Evolutionary conservation across 2,888 invertebrate species (phyloP).

Genomic region (Timandra comae): DNA sequence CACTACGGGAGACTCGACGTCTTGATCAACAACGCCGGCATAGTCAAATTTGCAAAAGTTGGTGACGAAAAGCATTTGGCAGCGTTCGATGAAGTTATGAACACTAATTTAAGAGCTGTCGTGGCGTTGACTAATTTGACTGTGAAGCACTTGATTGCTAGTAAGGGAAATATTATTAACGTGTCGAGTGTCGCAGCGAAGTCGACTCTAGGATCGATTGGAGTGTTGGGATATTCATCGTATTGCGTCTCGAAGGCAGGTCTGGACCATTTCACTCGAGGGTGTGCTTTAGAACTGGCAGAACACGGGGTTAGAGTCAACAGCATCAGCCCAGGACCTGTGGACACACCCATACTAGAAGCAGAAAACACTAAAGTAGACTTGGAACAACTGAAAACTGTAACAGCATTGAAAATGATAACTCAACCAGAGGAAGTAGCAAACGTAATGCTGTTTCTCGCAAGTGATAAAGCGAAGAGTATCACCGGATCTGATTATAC

Average conservation of each 20-base stretch:
- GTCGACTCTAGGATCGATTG: not conserved
- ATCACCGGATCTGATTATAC: conserved; percentile 26
- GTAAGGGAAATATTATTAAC: conserved; percentile 20
- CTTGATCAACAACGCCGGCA: conserved; percentile 36
- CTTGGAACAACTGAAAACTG: conserved; percentile 3
- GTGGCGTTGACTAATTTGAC: conserved; percentile 1
- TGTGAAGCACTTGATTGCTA: conserved; percentile 2
- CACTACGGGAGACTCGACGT: conserved; percentile 33
- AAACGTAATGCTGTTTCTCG: conserved; percentile 30
- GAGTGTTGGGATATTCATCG: not conserved
- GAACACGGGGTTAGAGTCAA: conserved; percentile 79
- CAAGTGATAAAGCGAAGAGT: conserved; percentile 30
- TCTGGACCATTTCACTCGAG: conserved; percentile 83
- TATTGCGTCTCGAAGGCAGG: conserved; percentile 85
- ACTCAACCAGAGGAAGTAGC: conserved; percentile 27
- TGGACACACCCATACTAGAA: conserved; percentile 43
- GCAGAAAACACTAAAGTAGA: not conserved
- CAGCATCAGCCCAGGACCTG: conserved; percentile 83
- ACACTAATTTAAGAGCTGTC: conserved; percentile 3
- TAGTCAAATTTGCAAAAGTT: conserved; percentile 8
- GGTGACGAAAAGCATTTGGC: not conserved
- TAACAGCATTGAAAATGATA: conserved; percentile 9
- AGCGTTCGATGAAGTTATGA: conserved; percentile 6
- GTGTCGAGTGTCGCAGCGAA: conserved; percentile 8
- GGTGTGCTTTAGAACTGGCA: conserved; percentile 80